Conservation (phyloP, 2,797 vertebrate genomes). For the Fundulus diaphanus region DNA sequence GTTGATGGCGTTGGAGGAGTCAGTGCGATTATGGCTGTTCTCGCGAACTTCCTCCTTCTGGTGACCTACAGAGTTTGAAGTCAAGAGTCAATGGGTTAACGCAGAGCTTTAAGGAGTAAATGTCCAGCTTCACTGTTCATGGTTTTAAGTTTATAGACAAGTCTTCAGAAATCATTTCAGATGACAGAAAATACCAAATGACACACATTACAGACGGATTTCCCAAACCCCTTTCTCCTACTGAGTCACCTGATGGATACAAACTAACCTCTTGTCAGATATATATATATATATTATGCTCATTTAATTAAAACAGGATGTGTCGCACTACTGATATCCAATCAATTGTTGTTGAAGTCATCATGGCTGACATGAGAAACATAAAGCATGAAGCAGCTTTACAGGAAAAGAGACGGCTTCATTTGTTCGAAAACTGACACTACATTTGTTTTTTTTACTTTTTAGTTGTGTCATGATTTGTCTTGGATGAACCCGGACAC, state of each 20-base stretch:
- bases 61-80: slow-evolving; percentile 60
- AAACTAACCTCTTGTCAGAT: not conserved
- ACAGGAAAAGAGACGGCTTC: not conserved
- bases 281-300: not conserved
- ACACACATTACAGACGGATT: not conserved
- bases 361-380: too few relatives aligned
- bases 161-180: not conserved
- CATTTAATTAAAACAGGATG: not conserved
- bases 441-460: too few relatives aligned
- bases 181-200: not conserved
- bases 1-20: slow-evolving; percentile 82
- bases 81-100: slow-evolving; percentile 35
- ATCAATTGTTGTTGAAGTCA: not conserved
- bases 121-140: slow-evolving; percentile 3
- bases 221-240: not conserved
- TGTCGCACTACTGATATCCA: not conserved
- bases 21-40: slow-evolving; percentile 77
- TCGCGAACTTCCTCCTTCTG: slow-evolving; percentile 66
- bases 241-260: not conserved
- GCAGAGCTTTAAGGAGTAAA: slow-evolving; percentile 14
- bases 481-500: too few relatives aligned
- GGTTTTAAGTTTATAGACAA: not conserved
- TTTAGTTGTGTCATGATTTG: too few relatives aligned
- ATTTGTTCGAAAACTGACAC: not conserved
- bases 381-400: not conserved